Evolutionary conservation across 2,888 invertebrate genomes (phyloP).

Genomic region (Drosophila monieri): DNA sequence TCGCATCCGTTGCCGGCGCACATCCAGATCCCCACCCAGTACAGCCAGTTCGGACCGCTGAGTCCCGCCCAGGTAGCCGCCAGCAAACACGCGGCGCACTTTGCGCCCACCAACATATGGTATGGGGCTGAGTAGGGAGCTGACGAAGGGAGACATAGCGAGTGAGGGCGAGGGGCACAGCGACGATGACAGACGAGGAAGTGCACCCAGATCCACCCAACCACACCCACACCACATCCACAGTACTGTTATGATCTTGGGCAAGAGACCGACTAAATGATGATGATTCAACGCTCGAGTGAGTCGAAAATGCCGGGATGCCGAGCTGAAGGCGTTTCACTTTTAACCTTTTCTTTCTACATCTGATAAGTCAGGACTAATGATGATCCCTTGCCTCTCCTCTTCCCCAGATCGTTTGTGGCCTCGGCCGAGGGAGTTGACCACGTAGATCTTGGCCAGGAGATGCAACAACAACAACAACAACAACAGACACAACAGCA

Average conservation of each 20-base stretch:
- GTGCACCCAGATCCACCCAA: slow-evolving; percentile 35
- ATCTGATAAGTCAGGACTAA: slow-evolving; percentile 10
- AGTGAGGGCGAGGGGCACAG: slow-evolving; percentile 19
- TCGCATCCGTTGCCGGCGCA: slow-evolving; percentile 92
- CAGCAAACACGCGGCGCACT: slow-evolving; percentile 84
- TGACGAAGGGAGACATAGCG: slow-evolving; percentile 47
- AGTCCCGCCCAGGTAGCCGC: slow-evolving; percentile 84
- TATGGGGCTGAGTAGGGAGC: slow-evolving; percentile 83
- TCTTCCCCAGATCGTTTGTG: slow-evolving; percentile 75
- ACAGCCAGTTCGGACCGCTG: slow-evolving; percentile 85
- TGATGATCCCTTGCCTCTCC: slow-evolving; percentile 3
- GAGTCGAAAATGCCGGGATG: slow-evolving; percentile 73
- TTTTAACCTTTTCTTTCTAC: slow-evolving; percentile 6
- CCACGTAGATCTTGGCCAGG: slow-evolving; percentile 40
- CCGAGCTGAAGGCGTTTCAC: slow-evolving; percentile 43
- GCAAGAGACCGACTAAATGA: slow-evolving; percentile 47
- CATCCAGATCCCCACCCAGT: slow-evolving; percentile 90
- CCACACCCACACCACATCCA: slow-evolving; percentile 42
- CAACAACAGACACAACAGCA: slow-evolving; percentile 40
- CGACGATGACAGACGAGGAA: slow-evolving; percentile 19
- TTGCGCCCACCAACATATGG: slow-evolving; percentile 84
- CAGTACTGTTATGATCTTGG: slow-evolving; percentile 44
- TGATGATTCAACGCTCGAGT: slow-evolving; percentile 79
- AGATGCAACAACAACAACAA: slow-evolving; percentile 62
- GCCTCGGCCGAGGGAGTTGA: slow-evolving; percentile 62